phyloP scores from a whole-genome alignment of 2,113 vertebrate species.

The Plecturocebus donacophilus region DNA sequence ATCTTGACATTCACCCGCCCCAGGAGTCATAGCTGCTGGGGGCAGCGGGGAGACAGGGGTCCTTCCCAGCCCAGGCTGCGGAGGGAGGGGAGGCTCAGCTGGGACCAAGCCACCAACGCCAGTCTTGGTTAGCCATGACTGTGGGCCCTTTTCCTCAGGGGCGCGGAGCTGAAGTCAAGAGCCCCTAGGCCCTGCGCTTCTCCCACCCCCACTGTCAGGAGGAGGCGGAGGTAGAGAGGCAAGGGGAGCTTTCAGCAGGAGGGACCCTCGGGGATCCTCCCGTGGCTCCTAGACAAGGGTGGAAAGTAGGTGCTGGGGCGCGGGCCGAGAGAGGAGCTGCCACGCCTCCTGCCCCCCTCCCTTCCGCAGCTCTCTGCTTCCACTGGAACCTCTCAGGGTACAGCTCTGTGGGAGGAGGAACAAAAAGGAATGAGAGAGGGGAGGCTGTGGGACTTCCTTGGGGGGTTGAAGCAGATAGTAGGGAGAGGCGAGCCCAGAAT shows the following conservation, averaged over 20 bases:
- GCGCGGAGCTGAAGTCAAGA: background rate
- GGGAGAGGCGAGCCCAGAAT: background rate
- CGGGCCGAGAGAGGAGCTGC: background rate
- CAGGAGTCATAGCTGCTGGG: background rate
- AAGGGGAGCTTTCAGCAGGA: background rate
- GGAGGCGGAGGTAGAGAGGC: background rate
- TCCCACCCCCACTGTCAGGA: background rate
- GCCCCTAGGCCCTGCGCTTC: background rate
- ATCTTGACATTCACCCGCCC: background rate
- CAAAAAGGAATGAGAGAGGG: no score
- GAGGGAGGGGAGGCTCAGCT: no score
- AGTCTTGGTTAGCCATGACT: background rate
- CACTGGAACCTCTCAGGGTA: background rate
- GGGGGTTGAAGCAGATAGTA: background rate
- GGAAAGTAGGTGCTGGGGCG: no score
- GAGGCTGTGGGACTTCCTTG: background rate
- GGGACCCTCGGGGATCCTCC: no score
- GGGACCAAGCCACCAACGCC: background rate
- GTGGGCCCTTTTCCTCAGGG: no score
- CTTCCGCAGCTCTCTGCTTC: background rate
- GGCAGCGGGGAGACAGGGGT: background rate
- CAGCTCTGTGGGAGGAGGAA: background rate
- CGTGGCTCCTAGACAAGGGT: background rate
- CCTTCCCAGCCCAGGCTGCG: background rate
- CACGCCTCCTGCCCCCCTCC: background rate